Evolutionary conservation across 2,888 invertebrate species (phyloP).

Genomic region (Drosophila emarginata): DNA sequence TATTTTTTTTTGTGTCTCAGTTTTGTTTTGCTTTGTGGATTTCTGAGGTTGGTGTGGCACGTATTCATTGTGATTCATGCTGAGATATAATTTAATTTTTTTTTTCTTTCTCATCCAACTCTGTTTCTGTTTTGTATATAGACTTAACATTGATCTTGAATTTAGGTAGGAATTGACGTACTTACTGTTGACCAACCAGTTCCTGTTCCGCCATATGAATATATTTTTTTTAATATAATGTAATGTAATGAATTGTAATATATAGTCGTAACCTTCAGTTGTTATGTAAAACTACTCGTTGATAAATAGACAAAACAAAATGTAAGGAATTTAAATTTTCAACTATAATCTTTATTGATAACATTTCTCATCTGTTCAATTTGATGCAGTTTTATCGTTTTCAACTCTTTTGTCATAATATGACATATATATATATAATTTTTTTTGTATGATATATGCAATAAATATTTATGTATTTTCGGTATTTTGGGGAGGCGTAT

Average conservation of each 20-base stretch:
- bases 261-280: conserved; percentile 42
- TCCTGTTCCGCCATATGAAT: conserved; percentile 65
- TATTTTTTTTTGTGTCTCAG: conserved; percentile 15
- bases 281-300: conserved; percentile 40
- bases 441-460: conserved; percentile 48
- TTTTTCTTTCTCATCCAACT: conserved; percentile 9
- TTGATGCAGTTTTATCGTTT: conserved; percentile 49
- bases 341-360: conserved; percentile 79
- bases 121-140: conserved; percentile 48
- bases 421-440: conserved; percentile 59
- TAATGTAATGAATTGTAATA: too few species aligned
- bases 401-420: conserved; percentile 62
- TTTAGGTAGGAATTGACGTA: conserved; percentile 52
- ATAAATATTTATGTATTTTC: conserved; percentile 57
- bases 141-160: conserved; percentile 73
- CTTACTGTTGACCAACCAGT: conserved; percentile 25
- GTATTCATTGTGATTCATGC: conserved; percentile 70
- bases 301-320: conserved; percentile 17
- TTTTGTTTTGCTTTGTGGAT: conserved; percentile 11
- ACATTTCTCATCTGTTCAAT: conserved; percentile 59
- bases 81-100: conserved; percentile 20
- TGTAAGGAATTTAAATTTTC: conserved; percentile 61
- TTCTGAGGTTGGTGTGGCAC: conserved; percentile 4
- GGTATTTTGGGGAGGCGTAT: conserved; percentile 34
- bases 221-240: too few species aligned